Evolutionary conservation across 2,797 vertebrate genomes (phyloP).

Genomic region (Petrocephalus sullivani): DNA sequence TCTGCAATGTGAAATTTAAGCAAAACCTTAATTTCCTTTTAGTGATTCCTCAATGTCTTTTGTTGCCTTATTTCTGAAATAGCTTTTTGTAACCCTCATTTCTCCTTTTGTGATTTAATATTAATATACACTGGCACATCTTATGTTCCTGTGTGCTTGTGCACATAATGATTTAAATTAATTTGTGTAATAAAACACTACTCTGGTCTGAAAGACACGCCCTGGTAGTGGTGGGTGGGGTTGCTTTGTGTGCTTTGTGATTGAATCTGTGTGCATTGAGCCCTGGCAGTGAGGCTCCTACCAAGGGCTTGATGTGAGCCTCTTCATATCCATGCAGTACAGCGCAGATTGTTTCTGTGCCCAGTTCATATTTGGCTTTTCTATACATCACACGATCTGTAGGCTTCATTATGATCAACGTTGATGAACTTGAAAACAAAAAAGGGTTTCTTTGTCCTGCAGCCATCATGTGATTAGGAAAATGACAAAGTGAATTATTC

Average conservation of each 20-base stretch:
- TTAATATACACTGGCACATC: conserved; percentile 12
- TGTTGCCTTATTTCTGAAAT: conserved; percentile 15
- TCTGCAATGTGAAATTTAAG: conserved; percentile 17
- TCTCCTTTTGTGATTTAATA: conserved; percentile 15
- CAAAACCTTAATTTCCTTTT: conserved; percentile 20
- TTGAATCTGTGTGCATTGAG: conserved; percentile 27
- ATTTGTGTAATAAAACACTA: conserved; percentile 23
- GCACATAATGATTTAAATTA: conserved; percentile 6
- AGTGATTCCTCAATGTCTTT: conserved; percentile 17
- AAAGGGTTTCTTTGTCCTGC: conserved; percentile 33
- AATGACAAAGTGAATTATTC: conserved; percentile 9
- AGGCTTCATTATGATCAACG: neutral
- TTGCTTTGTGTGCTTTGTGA: neutral
- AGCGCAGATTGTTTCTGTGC: conserved; percentile 33
- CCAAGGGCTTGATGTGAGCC: conserved; percentile 38
- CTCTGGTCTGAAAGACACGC: conserved; percentile 23
- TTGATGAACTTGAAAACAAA: conserved; percentile 63
- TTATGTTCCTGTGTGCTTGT: neutral
- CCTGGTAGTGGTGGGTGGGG: conserved; percentile 18
- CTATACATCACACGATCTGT: neutral
- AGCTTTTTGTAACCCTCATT: conserved; percentile 22
- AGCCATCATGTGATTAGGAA: conserved; percentile 38
- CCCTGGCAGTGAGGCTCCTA: conserved; percentile 46
- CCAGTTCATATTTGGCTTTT: conserved; percentile 23
- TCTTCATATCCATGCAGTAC: conserved; percentile 50